These are phyloP conservation scores for Morone saxatilis DNA, from an alignment of 2,113 vertebrate species.

Conservation along the genomic window DNA sequence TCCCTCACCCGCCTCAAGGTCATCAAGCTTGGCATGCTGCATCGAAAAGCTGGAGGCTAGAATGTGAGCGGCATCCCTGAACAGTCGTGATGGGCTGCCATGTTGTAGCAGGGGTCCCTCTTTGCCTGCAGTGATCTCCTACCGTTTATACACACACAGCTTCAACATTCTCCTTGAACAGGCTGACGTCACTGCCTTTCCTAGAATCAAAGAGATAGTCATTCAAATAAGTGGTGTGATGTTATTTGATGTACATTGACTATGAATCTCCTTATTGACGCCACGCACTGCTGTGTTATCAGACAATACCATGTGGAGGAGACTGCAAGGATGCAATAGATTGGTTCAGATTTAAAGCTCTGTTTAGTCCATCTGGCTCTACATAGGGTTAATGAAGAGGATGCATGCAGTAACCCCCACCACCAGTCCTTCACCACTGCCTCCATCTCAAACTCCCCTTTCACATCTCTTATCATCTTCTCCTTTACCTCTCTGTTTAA, in stretches of 20 bases:
- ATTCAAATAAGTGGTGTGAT: constrained; percentile 38
- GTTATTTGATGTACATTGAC: constrained; percentile 19
- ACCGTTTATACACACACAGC: constrained; percentile 29
- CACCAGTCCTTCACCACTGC: background rate
- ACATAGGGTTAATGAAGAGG: constrained; percentile 36
- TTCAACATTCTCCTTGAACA: constrained; percentile 28
- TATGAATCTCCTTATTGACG: constrained; percentile 31
- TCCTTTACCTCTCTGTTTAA: constrained; percentile 21
- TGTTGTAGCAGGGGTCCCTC: constrained; percentile 57
- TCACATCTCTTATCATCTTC: constrained; percentile 22
- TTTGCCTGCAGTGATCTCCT: constrained; percentile 59
- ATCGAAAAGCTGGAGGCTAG: constrained; percentile 61
- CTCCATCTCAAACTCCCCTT: background rate
- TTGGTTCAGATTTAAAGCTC: constrained; percentile 29
- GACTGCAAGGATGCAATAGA: background rate
- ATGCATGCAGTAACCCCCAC: constrained; percentile 4
- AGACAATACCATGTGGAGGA: constrained; percentile 22
- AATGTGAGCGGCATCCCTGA: constrained; percentile 68
- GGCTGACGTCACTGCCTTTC: constrained; percentile 10
- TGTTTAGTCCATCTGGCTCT: constrained; percentile 18
- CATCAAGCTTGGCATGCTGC: constrained; percentile 57
- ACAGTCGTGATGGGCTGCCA: constrained; percentile 52
- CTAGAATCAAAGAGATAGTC: constrained; percentile 4
- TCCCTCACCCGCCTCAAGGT: constrained; percentile 68
- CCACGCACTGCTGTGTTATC: constrained; percentile 30